phyloP scores from a whole-genome alignment of 2,797 vertebrate species.

The Hapalemur alaotrensis region DNA sequence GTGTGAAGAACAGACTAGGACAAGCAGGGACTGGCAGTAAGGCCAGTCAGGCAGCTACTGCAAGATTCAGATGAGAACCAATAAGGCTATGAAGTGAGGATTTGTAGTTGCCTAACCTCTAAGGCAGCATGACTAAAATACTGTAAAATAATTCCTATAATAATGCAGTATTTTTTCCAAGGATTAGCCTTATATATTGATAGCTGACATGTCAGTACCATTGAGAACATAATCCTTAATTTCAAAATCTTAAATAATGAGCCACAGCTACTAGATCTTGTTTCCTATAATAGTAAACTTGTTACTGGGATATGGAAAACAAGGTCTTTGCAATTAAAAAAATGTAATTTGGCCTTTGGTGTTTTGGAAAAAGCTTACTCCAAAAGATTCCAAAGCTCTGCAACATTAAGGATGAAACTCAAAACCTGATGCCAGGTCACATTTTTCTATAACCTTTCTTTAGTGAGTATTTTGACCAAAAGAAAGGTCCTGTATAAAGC shows the following conservation, averaged over 20 bases:
- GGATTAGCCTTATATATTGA: neutral
- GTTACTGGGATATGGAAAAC: slow-evolving; percentile 4
- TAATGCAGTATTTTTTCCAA: neutral
- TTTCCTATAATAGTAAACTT: neutral
- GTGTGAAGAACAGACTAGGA: neutral
- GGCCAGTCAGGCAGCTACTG: neutral
- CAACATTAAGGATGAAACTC: slow-evolving; percentile 29
- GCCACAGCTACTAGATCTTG: neutral
- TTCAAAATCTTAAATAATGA: slow-evolving; percentile 23
- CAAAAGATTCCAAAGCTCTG: slow-evolving; percentile 11
- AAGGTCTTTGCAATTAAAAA: neutral
- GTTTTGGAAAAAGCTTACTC: neutral
- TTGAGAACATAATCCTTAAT: neutral
- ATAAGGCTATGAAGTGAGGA: neutral
- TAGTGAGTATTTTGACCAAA: neutral
- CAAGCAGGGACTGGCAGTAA: neutral
- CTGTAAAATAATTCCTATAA: neutral
- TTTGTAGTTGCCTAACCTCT: neutral
- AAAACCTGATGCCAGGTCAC: neutral
- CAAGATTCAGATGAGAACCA: neutral
- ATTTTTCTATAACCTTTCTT: slow-evolving; percentile 15
- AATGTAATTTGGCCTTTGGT: neutral
- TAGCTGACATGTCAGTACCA: neutral
- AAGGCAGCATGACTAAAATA: neutral
- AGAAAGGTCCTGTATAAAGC: neutral